Percentiles rank a stretch among this genome's conserved stretches.
Evolutionary conservation across 2,113 vertebrate species (phyloP).

Genomic region (Rhinopomastus cyanomelas): DNA sequence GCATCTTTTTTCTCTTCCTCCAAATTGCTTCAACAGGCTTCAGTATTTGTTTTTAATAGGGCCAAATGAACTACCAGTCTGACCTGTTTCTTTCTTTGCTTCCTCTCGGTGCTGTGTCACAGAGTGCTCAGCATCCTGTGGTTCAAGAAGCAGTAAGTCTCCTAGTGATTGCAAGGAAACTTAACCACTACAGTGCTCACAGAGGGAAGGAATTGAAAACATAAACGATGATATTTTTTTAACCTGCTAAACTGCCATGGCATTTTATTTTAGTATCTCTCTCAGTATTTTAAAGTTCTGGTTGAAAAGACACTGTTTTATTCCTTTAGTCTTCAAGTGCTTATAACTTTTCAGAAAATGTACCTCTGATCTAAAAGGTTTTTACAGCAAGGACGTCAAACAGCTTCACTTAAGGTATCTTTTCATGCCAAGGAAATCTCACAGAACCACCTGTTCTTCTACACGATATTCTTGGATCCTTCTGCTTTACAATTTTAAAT

Average conservation of each 20-base stretch:
- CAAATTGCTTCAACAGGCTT: neutral
- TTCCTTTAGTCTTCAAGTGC: neutral
- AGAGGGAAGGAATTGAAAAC: neutral
- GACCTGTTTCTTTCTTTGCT: neutral
- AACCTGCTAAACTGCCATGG: neutral
- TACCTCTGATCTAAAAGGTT: neutral
- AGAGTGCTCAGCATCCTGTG: neutral
- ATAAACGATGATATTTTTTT: neutral
- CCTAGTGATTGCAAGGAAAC: neutral
- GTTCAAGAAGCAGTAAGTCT: fast-evolving
- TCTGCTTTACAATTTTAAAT: neutral
- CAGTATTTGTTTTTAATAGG: neutral
- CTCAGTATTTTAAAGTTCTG: neutral
- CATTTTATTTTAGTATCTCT: constrained; percentile 33
- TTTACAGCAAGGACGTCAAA: neutral
- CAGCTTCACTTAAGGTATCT: neutral
- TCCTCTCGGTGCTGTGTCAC: neutral
- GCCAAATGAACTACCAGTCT: neutral
- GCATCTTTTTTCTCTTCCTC: neutral
- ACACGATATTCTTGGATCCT: neutral
- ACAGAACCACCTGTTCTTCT: neutral
- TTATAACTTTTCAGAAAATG: neutral
- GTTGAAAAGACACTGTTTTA: constrained; percentile 10
- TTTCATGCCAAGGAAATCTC: neutral
- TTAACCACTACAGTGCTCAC: neutral